Conservation (phyloP, 2,797 vertebrate species). For the Enteromius mattozi region DNA sequence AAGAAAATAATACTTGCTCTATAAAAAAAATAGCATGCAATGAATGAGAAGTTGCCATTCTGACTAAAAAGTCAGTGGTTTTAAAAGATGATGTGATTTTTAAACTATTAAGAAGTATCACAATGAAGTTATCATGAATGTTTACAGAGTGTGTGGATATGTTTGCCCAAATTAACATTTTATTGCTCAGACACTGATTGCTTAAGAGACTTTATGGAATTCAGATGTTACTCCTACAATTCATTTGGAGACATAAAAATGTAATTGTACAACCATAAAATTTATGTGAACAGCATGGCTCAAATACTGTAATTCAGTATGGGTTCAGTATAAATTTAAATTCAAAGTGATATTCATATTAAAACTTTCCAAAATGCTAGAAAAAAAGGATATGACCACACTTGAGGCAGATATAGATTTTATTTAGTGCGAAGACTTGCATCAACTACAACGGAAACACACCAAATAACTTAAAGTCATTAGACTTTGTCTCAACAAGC, state of each 20-base stretch:
- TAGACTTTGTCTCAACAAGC: background rate
- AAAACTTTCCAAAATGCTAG: background rate
- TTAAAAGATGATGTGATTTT: background rate
- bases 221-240: background rate
- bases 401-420: background rate
- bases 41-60: background rate
- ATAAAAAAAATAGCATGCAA: background rate
- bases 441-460: background rate
- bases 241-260: background rate
- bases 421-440: background rate
- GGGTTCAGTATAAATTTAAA: background rate
- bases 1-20: conserved; percentile 7
- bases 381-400: background rate
- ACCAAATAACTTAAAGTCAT: background rate
- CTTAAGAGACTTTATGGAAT: background rate
- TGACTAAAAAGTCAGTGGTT: background rate
- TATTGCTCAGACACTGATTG: background rate
- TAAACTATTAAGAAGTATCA: background rate
- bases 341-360: background rate
- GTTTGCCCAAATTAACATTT: background rate
- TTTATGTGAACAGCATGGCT: background rate
- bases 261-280: background rate
- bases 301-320: background rate
- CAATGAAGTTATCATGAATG: background rate
- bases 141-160: conserved; percentile 11